Base-by-base conservation (phyloP, 2,888 invertebrate species). In the Aphodius granarius region DNA sequence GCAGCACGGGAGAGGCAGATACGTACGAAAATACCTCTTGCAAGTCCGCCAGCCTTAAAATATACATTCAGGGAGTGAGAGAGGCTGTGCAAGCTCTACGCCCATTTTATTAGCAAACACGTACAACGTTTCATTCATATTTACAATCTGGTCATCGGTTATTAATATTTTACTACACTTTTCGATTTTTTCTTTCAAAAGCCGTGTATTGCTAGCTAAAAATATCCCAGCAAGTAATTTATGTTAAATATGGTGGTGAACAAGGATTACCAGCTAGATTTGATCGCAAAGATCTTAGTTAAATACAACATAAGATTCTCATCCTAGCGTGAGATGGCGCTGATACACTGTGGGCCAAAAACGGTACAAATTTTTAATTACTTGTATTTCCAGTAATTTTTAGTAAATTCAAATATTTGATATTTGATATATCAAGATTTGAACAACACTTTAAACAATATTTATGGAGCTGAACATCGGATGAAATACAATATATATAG, bases 51-150 rank as follows among this genome's bases (percentile, higher is more conserved):
- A 72, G 62, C 68, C 75, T 75, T 15, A 66, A 75, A 75, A 75
- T 75, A 75, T 72, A 72, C 71, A 68, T 73, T 21, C 68, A 68
- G 22, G 22, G 68, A 68, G 68, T n/a, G 68, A 68, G 20, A 66
- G 21, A 68, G 21, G n/a, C 13, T 43, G 43, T 43, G 13, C 43
- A 43, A 43, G 43, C 43, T 43, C 43, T 43, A 43, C 43, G 3
- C 9, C 43, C 43, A 43, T 43, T 43, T 43, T 43, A 43, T 43
- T 43, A 43, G 43, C 43, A 63, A 22, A 66, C 63, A 43, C 63
- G 63, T 75, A 72, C 68, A 19, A 72, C 72, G 20, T 68, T 75
- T 75, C 75, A 75, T 75, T 75, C 75, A 75, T 75, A 72, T 75
- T 72, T 72, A 43, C 43, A 43, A 43, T 43, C 43, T 43, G 43